Base-by-base conservation (phyloP, 1,140 invertebrate species). In the Pogonognathellus flavescens region DNA sequence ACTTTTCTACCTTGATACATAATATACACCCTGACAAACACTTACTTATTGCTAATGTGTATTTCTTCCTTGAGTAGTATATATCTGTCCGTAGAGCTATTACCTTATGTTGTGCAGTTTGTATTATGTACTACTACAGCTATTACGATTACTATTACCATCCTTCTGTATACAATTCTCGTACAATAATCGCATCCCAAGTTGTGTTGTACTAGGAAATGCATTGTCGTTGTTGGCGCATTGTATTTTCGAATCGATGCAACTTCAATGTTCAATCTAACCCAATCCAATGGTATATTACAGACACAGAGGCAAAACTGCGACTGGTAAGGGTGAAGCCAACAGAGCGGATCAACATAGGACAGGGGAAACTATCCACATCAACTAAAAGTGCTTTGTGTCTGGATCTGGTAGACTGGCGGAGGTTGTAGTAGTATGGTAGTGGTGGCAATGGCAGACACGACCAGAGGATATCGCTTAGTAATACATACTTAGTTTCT, bases 21-120 rank as follows among this genome's bases (percentile, higher is more conserved):
- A 41, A 41, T 7, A 76, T 14, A 76, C 25, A 76, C 14, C 16
- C 70, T 76, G 70, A 76, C 70, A 76, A 25, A 76, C 70, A 76
- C 25, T 76, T 76, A 76, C 70, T 76, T 76, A 76, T 76, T 76
- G 70, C 49, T 76, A 76, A 76, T 76, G 70, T n/a, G 70, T 76
- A 76, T 76, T 76, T 50, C 16, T 66, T 13, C n/a, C 53, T 57
- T 57, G 11, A 14, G n/a, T 57, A 57, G 53, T 14, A 57, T 57
- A 1, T 57, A 9, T 57, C 11, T n/a, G 2, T 41, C 31, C 31
- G 31, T 41, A 41, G 31, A 1, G 31, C 6, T 41, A 41, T 3
- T 6, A 41, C 31, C 31, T 6, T 41, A 41, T 41, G 6, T 41
- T 41, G 1, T 41, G 6, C n/a, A 57, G 2, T 14, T 57, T 57